Base-by-base conservation (phyloP, 2,888 invertebrate species). In the Eupithecia centaureata region DNA sequence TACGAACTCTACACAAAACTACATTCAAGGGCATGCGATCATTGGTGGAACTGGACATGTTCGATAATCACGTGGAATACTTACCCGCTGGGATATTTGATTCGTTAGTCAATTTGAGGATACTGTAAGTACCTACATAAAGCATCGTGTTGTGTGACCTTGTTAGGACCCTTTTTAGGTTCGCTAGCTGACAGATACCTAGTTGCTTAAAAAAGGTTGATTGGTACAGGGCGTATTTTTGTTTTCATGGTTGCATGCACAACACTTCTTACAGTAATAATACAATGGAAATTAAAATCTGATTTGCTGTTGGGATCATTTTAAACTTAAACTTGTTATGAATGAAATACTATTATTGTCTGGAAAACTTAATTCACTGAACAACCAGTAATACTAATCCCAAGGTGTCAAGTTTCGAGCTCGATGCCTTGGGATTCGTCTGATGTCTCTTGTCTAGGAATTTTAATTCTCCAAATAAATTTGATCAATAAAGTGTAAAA, bases 21-120 rank as follows among this genome's bases (percentile, higher is more conserved):
- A 94, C 95, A 0, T 96, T 97, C 80, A 94, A 94, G 74, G 95
- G 95, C 10, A 92, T 97, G 88, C 91, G 93, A 4, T 94, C 95
- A 28, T 87, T 97, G 4, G 92, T 92, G 60, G 95, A 96, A 79
- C 83, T 96, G 61, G 96, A 97, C 83, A 92, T 97, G 79, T 96
- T 96, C 74, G 95, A 96, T 79, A 97, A 97, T 84, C 94, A 94
- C 65, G 93, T 97, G 27, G 95, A 95, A 76, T 94, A 94, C 79
- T 83, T 97, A 30, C 95, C 96, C 0, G 90, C 94, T 2, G 93
- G 94, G 1, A 91, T 96, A 70, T 96, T 97, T 79, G 94, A 95
- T 75, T 93, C 94, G 12, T 87, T 96, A 61, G 91, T 94, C 75
- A 95, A 94, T 78, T 86, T 96, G 47, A 92, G 94, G 74, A 95